Percentiles rank a stretch among this genome's conserved stretches.
These are phyloP conservation scores for Philypnodon macrostomus DNA, from an alignment of 2,797 vertebrate species.

Conservation along the genomic window DNA sequence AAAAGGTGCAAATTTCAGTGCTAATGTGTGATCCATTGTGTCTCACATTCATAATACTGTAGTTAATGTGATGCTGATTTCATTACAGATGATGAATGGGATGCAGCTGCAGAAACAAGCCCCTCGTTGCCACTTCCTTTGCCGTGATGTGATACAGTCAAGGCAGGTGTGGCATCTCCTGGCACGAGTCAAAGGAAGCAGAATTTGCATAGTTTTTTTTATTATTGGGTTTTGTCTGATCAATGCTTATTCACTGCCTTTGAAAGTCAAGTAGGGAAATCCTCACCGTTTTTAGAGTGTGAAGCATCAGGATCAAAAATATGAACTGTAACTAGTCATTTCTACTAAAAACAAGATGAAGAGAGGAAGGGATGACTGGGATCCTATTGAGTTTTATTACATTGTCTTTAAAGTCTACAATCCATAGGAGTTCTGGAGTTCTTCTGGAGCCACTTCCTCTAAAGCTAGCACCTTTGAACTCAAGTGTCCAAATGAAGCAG, in stretches of 20 bases:
- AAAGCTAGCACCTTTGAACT: no score
- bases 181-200: slow-evolving; percentile 14
- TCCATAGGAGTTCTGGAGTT: no score
- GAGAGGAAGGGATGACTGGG: no score
- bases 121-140: slow-evolving; percentile 11
- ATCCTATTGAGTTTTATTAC: no score
- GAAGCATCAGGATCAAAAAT: not conserved
- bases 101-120: slow-evolving; percentile 27
- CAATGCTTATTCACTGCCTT: not conserved
- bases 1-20: not conserved
- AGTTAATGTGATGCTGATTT: slow-evolving; percentile 2
- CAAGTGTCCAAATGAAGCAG: no score
- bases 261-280: not conserved
- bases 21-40: slow-evolving; percentile 3
- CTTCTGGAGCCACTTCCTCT: no score
- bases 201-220: slow-evolving; percentile 23
- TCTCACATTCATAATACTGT: not conserved
- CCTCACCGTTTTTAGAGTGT: not conserved
- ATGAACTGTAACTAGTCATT: no score
- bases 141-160: slow-evolving; percentile 3
- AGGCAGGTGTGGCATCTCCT: slow-evolving; percentile 31
- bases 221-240: slow-evolving; percentile 4
- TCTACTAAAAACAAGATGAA: no score
- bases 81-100: slow-evolving; percentile 3
- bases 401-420: no score